Evolutionary conservation across 2,113 vertebrate species (phyloP), one percentile per base, ranked within the genome.

Genomic region (Colaptes auratus): DNA sequence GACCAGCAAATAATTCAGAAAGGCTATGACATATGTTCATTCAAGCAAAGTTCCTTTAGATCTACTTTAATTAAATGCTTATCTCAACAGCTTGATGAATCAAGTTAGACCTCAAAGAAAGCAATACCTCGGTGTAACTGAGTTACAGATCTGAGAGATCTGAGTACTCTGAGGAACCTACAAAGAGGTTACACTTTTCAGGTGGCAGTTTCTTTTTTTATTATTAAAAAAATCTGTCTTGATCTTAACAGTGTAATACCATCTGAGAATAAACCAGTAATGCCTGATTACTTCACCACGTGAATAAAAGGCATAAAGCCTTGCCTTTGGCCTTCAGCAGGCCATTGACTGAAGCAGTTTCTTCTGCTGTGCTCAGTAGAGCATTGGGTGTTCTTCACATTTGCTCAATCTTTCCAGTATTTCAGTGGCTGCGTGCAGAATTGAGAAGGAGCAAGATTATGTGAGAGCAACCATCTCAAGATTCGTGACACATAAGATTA

Each of bases 1-100:
- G 98, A 98, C 98, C 98, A 98, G 95, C 86, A 97, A 98, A 98
- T 98, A 98, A 98, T 96, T 97, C 85, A 89, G 94, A 96, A 89
- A 48, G 20, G 16, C 23, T 87, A 36, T 42, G 15, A 13, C 59
- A 93, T 72, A 21, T 78, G 78, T 78, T 56, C 76, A 84, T 56
- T 95, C 69, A 92, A 56, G n/a, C 17, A 92, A 89, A 90, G 66
- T 78, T 58, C 42, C 21, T 81, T 86, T 92, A 82, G 91, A 92
- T 90, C 74, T 93, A 88, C 81, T 95, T 95, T 67, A 96, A 77
- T 21, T 66, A 91, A 95, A 94, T 90, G 25, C 53, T 94, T 95
- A 91, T 86, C 73, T 95, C 53, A 78, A 21, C 58, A 92, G 76
- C 64, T 50, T 93, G 53, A 96, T 5, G 19, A 95, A 95, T 92